Base-by-base conservation (phyloP, 2,797 vertebrate genomes). In the Huso huso region DNA sequence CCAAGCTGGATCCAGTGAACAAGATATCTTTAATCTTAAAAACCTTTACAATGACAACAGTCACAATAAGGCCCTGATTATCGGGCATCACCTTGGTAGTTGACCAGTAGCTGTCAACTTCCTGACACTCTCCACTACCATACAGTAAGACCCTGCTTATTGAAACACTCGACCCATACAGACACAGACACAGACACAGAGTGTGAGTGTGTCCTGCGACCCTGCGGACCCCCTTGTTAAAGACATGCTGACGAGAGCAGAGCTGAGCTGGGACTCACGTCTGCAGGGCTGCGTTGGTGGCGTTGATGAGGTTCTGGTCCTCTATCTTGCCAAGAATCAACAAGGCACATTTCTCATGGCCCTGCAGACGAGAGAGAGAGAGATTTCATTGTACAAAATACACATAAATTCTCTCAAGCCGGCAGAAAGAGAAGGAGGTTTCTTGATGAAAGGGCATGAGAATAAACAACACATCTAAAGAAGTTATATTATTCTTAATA, bases 271-370 rank as follows among this genome's bases (percentile, higher is more conserved):
- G 65, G 63, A 94, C 96, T 95, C 89, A 98, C 96, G 96, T 98
- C 80, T 97, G 95, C 78, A 96, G 87, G 48, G 94, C 89, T 50
- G 87, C 84, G 58, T 99, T 99, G 64, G 92, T 92, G 81, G 91
- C 87, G 18, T 93, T 94, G 66, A 98, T 88, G 74, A 96, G 91
- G 69, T 83, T 79, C 51, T 91, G 75, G 64, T 95, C 94, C 51
- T 93, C 84, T 76, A 96, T 88, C 79, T 94, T 96, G 84, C 95
- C 90, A 82, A 98, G 88, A 81, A 98, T 93, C 82, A 97, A 75
- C 87, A 97, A 79, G 79, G 93, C 95, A 82, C 95, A 97, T 75
- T 93, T 93, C 82, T 98, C 95, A 78, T 93, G 92, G 73, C 95
- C 94, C 96, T 99, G 77, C 50, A 50, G 61, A 11, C 62, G 1